A percentile compares a stretch with the other conserved stretches of the same genome.
These are phyloP conservation scores for Alviniconcha marisindica DNA, from an alignment of 1,140 invertebrate genomes.

Conservation along the genomic window DNA sequence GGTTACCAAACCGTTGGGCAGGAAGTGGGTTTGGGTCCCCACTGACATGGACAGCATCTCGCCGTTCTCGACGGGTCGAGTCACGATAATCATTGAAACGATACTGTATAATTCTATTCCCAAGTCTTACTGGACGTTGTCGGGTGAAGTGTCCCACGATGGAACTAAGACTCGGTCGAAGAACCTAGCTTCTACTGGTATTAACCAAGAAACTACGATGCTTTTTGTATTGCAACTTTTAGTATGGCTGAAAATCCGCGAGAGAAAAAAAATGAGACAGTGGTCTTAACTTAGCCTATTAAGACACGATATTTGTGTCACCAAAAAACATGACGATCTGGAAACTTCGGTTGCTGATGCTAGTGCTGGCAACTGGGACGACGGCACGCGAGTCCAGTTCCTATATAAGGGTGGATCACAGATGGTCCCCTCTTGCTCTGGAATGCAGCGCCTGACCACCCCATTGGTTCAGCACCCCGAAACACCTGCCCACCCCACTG, in stretches of 20 bases:
- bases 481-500: neutral
- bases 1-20: neutral
- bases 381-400: neutral
- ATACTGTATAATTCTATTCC: neutral
- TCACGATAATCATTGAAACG: neutral
- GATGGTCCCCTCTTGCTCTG: neutral
- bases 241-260: too few species aligned
- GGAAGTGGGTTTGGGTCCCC: neutral
- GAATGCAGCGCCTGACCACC: constrained; percentile 5
- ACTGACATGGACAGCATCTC: neutral
- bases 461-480: neutral
- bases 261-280: too few species aligned
- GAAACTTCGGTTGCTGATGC: too few species aligned
- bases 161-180: neutral
- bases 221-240: too few species aligned
- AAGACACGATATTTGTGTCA: too few species aligned
- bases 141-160: neutral
- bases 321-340: too few species aligned
- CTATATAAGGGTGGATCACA: neutral
- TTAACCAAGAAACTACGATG: too few species aligned
- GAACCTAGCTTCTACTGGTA: too few species aligned
- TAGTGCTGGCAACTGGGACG: too few species aligned
- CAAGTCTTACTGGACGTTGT: neutral
- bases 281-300: too few species aligned
- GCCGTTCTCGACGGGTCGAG: neutral